Evolutionary conservation across 2,888 invertebrate genomes (phyloP), one percentile per base, ranked within the genome.

Genomic region (Lepidochrysops patricia): DNA sequence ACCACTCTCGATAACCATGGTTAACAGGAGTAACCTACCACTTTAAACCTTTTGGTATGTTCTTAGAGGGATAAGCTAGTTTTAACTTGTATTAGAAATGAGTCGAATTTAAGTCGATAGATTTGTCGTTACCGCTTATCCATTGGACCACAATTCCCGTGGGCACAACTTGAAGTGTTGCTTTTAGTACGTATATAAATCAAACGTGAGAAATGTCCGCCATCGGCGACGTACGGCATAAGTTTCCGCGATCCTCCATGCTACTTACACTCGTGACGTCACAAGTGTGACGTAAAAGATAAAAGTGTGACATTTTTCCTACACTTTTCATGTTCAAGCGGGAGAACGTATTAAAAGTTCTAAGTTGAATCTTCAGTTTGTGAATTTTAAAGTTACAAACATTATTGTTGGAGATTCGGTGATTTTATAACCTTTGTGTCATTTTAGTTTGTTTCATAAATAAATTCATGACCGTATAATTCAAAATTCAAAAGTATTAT

Each of bases 121-220:
- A n/a, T n/a, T n/a, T n/a, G n/a, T 2, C 58, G 58, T 32, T 23
- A 32, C 2, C 6, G 7, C 62, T 64, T 13, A 19, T 62, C 34
- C 37, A 37, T 63, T 58, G 48, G n/a, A 50, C 60, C 60, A 63
- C 60, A 57, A 62, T 12, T 64, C 62, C 57, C 58, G 56, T 56
- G 60, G 63, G 64, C 58, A 60, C 60, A 66, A 70, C 70, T 69
- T 62, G 67, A 72, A 68, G 65, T 64, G 67, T 67, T 63, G 64
- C 63, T 67, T 67, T 66, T 66, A 70, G 69, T 68, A 66, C 70
- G 66, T 71, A 69, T 76, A 79, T 78, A 79, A 79, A 79, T 79
- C 76, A 78, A 76, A 73, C 69, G 71, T 74, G 72, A 75, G 73
- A 68, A 75, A 75, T 74, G 73, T 74, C 66, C 70, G 61, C 70